These are phyloP conservation scores for Sinocyclocheilus maitianheensis DNA, from an alignment of 2,113 vertebrate genomes.

Conservation along the genomic window DNA sequence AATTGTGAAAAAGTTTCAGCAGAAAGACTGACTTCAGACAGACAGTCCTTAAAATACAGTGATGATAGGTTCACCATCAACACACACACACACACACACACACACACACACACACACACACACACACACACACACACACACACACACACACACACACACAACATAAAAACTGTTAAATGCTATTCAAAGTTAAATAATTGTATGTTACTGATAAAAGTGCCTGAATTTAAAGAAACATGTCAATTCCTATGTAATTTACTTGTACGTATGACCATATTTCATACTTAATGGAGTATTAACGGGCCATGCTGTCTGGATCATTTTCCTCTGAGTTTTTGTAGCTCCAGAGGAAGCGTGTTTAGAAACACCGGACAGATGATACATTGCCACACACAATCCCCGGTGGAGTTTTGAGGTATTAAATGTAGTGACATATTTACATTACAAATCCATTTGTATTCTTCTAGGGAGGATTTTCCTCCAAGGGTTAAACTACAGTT, in stretches of 20 bases:
- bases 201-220: not conserved
- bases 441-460: not conserved
- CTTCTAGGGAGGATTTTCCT: conserved; percentile 16
- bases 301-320: not conserved
- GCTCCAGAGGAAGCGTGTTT: conserved; percentile 29
- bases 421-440: conserved; percentile 17
- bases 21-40: not conserved
- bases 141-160: too few species aligned
- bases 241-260: not conserved
- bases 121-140: too few species aligned
- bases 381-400: conserved; percentile 11
- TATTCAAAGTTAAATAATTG: too few species aligned
- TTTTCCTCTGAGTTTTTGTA: conserved; percentile 6
- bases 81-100: too few species aligned
- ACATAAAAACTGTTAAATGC: not conserved
- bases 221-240: not conserved
- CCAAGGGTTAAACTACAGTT: conserved; percentile 4
- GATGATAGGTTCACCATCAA: not conserved
- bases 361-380: conserved; percentile 12
- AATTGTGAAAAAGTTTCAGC: not conserved
- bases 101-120: too few species aligned
- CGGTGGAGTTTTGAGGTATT: not conserved
- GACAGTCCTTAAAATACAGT: not conserved
- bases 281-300: not conserved
- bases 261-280: not conserved